These are phyloP conservation scores for Pollenia amentaria DNA, from an alignment of 2,888 invertebrate genomes.

Conservation along the genomic window DNA sequence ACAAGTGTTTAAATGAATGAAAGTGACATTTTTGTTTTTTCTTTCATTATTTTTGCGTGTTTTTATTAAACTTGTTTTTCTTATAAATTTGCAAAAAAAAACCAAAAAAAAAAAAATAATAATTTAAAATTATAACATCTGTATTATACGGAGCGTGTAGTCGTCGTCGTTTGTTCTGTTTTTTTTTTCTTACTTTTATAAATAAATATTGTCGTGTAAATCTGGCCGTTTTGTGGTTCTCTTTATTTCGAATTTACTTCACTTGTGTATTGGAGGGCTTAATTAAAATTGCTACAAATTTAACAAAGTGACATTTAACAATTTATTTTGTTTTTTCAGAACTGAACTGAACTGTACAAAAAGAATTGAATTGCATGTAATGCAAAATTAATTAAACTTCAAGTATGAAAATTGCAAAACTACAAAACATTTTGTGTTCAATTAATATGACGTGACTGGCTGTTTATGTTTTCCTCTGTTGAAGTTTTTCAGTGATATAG, in stretches of 20 bases:
- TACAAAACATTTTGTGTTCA: constrained; percentile 57
- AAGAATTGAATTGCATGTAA: constrained; percentile 61
- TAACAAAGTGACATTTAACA: constrained; percentile 66
- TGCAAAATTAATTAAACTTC: constrained; percentile 71
- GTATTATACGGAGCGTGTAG: constrained; percentile 58
- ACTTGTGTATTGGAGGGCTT: constrained; percentile 57
- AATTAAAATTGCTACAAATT: constrained; percentile 71
- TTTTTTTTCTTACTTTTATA: not conserved
- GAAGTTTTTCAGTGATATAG: not conserved
- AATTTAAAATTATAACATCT: constrained; percentile 66
- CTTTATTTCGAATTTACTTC: constrained; percentile 29
- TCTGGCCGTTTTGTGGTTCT: constrained; percentile 50
- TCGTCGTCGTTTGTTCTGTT: not conserved
- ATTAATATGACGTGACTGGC: constrained; percentile 64
- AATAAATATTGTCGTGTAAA: constrained; percentile 37
- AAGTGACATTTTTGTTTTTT: constrained; percentile 60
- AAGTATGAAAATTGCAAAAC: constrained; percentile 59
- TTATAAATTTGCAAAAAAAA: constrained; percentile 20
- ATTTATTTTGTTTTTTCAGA: constrained; percentile 64
- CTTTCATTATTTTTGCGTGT: constrained; percentile 8
- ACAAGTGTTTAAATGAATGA: constrained; percentile 67
- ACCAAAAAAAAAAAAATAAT: constrained; percentile 8
- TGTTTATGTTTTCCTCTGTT: constrained; percentile 40
- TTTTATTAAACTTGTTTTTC: constrained; percentile 22
- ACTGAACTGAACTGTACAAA: constrained; percentile 37